A percentile compares a stretch with the other conserved stretches of the same genome.
Conservation (phyloP, 2,888 invertebrate genomes). For the Acleris literana region DNA sequence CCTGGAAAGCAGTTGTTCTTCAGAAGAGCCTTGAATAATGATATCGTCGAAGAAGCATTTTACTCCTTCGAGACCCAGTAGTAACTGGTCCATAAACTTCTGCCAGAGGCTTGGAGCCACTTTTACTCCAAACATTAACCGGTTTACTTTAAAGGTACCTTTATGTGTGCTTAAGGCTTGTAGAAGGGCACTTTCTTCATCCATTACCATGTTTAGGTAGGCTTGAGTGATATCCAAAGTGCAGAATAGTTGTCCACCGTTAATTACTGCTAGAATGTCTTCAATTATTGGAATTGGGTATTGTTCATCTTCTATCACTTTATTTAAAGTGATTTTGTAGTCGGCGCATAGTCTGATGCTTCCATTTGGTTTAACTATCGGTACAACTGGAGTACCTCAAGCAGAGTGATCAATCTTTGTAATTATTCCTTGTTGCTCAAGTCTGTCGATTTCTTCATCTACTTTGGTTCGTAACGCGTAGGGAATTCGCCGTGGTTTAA, state of each 20-base stretch:
- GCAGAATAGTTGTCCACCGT: not conserved
- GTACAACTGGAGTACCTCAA: not conserved
- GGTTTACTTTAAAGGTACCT: conserved; percentile 10
- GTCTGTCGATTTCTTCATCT: not conserved
- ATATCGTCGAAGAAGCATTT: conserved; percentile 16
- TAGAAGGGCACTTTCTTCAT: not conserved
- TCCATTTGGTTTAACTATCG: not conserved
- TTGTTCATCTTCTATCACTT: conserved; percentile 1
- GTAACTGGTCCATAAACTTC: not conserved
- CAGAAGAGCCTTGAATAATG: conserved; percentile 2
- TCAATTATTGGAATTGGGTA: conserved; percentile 11
- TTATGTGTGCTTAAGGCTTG: conserved; percentile 6
- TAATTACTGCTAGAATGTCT: conserved; percentile 2
- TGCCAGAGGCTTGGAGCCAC: not conserved
- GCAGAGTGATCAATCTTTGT: not conserved
- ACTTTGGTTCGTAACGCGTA: not conserved
- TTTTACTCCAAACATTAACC: conserved; percentile 13
- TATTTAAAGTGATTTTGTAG: conserved; percentile 4
- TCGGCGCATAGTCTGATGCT: not conserved
- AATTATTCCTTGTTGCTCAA: conserved; percentile 6
- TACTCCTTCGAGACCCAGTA: not conserved
- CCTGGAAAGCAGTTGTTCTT: not conserved
- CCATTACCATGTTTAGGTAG: not conserved
- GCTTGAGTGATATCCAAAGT: conserved; percentile 3
- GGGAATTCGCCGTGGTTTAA: not conserved